A percentile compares a stretch with the other conserved stretches of the same genome.
These are phyloP conservation scores for Anthonomus grandis DNA, from an alignment of 1,140 invertebrate species.

Conservation along the genomic window DNA sequence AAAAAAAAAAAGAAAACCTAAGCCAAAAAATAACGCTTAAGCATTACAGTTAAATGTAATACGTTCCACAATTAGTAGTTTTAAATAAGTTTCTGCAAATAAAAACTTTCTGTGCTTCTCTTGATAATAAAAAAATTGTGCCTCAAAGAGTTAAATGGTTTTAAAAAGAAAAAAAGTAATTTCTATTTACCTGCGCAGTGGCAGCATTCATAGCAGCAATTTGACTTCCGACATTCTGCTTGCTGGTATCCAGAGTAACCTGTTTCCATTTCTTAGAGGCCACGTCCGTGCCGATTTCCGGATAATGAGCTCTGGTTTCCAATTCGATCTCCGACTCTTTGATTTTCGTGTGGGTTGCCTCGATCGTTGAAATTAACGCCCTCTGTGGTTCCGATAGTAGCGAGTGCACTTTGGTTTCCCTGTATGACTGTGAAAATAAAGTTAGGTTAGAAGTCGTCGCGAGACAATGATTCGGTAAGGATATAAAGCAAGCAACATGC, in stretches of 20 bases:
- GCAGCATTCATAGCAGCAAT: constrained; percentile 99
- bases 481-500: neutral
- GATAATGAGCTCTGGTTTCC: constrained; percentile 68
- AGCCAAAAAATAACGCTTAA: too few species aligned
- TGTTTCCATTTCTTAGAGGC: constrained; percentile 91
- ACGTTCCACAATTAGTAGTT: too few species aligned
- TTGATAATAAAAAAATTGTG: too few species aligned
- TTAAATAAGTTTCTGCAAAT: too few species aligned
- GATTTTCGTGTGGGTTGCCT: constrained; percentile 81
- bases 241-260: constrained; percentile 90
- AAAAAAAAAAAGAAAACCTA: too few species aligned
- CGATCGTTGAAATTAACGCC: constrained; percentile 87
- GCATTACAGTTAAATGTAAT: too few species aligned
- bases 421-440: constrained; percentile 46
- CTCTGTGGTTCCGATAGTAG: constrained; percentile 86
- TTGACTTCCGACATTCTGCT: constrained; percentile 93
- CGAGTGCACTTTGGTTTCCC: constrained; percentile 81
- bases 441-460: too few species aligned
- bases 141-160: neutral
- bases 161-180: neutral
- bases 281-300: constrained; percentile 78
- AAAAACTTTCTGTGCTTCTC: too few species aligned
- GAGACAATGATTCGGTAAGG: neutral
- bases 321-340: constrained; percentile 80
- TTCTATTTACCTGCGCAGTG: constrained; percentile 65